Evolutionary conservation across 2,888 invertebrate species (phyloP), one percentile per base, ranked within the genome.

Genomic region (Clunio marinus): DNA sequence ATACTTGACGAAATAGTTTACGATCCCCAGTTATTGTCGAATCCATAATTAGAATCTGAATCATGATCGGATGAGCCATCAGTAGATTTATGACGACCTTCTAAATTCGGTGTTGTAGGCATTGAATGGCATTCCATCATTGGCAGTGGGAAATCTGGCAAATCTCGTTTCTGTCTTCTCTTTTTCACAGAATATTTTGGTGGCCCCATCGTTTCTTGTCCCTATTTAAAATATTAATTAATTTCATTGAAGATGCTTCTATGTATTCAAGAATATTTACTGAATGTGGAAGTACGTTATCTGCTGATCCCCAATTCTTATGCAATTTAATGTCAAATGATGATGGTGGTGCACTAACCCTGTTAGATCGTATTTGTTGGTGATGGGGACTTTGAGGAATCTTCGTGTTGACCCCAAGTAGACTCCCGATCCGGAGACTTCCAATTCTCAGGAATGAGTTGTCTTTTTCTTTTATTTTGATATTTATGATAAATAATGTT

Each of bases 251-350:
- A 32, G 7, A 8, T 32, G 35, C 35, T 32, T 32, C 13, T 13
- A 32, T 32, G 7, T 8, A 13, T 32, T 32, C 20, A 13, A 7
- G 22, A 55, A 58, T 25, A n/a, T 27, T 59, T 27, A 59, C 59
- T 32, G 59, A 59, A 15, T 35, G 35, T 22, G 60, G 60, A 20
- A 22, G 24, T 13, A 60, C 60, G 27, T 63, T 93, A 75, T 94
- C 93, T 1, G 91, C 93, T 0, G 93, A 93, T 25, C 93, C 93
- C 93, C 93, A 94, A 25, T 85, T 87, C 79, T 93, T 93, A 75
- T 89, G 89, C 24, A 92, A 81, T 75, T 88, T 87, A 70, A 89
- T 89, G 76, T 83, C 79, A 51, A 77, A 74, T 57, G 75, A 72
- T 63, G 77, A 76, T 75, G 74, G 70, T 73, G 76, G 72, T 72